Conservation (phyloP, 2,113 vertebrate genomes). For the Motacilla alba region DNA sequence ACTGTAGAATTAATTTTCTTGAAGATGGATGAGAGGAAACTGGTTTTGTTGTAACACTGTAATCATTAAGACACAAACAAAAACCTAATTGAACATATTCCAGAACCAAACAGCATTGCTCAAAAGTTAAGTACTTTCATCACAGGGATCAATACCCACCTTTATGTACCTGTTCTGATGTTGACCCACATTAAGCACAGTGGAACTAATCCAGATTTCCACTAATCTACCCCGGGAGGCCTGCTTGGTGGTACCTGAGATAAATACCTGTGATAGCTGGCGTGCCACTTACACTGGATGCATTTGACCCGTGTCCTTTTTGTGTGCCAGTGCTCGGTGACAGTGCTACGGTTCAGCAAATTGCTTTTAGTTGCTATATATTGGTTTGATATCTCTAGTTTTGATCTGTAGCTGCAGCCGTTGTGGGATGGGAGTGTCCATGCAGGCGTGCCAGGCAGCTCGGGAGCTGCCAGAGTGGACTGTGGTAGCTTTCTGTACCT, state of each 20-base stretch:
- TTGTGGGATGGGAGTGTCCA: neutral
- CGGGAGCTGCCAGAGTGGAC: rapidly evolving
- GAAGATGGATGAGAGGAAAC: neutral
- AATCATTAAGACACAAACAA: neutral
- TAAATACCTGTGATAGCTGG: neutral
- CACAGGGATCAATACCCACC: neutral
- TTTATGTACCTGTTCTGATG: neutral
- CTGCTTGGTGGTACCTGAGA: neutral
- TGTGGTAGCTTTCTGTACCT: neutral
- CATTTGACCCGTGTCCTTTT: neutral
- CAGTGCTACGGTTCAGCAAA: neutral
- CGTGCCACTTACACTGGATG: rapidly evolving
- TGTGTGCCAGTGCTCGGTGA: neutral
- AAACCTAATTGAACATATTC: neutral
- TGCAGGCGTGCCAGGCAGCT: rapidly evolving
- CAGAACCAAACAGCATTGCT: neutral
- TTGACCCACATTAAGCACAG: neutral
- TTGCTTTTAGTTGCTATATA: neutral
- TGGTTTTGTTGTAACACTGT: neutral
- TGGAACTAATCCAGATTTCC: neutral
- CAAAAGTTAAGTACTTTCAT: neutral
- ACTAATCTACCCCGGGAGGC: neutral
- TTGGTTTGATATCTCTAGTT: neutral
- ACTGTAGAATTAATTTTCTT: neutral
- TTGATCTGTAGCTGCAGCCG: neutral